phyloP scores from a whole-genome alignment of 2,888 invertebrate genomes.

The Aspidiotus rigidus region DNA sequence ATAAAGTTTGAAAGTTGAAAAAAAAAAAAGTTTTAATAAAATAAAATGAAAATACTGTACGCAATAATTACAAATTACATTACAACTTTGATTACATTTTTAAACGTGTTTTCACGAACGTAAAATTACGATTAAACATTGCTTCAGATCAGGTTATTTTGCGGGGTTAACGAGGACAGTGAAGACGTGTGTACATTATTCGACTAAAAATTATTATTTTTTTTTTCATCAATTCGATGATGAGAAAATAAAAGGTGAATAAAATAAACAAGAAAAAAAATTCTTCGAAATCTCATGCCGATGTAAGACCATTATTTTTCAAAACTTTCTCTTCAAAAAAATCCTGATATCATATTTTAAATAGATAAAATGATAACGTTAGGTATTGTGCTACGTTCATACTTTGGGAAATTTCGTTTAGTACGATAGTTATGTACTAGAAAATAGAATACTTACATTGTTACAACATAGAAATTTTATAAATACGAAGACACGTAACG shows the following conservation, averaged over 20 bases:
- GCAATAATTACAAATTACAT: neutral
- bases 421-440: no score
- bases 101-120: constrained; percentile 3
- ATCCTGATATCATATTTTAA: neutral
- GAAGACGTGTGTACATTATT: neutral
- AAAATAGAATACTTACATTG: no score
- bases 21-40: neutral
- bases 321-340: neutral
- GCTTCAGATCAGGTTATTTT: neutral
- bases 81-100: constrained; percentile 1
- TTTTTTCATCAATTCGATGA: no score
- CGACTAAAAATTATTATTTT: neutral
- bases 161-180: constrained; percentile 2
- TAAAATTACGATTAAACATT: neutral
- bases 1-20: neutral
- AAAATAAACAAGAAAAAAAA: neutral
- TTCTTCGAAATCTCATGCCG: neutral
- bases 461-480: no score
- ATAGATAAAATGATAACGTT: no score
- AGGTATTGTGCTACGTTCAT: no score
- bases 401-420: no score
- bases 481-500: no score
- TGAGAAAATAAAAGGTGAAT: neutral
- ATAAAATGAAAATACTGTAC: neutral
- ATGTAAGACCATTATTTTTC: neutral